A percentile compares a stretch with the other conserved stretches of the same genome.
Evolutionary conservation across 2,797 vertebrate species (phyloP).

Genomic region (Enteromius mattozi): DNA sequence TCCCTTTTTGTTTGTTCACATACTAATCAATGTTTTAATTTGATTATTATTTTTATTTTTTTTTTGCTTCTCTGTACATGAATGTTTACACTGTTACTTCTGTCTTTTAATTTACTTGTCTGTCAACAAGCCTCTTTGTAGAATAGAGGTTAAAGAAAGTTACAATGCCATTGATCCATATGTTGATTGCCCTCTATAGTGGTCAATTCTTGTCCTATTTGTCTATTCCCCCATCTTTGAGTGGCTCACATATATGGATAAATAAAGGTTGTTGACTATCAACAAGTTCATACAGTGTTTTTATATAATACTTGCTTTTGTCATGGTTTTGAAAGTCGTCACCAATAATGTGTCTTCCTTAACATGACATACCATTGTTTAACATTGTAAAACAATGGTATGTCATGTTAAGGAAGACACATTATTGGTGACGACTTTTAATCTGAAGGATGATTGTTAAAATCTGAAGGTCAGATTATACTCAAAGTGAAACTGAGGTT

Average conservation of each 20-base stretch:
- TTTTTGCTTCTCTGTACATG: constrained; percentile 79
- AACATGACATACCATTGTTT: no score
- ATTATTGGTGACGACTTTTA: background rate
- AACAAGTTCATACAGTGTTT: constrained; percentile 51
- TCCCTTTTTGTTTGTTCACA: constrained; percentile 77
- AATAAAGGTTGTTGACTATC: constrained; percentile 87
- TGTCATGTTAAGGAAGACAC: background rate
- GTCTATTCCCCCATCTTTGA: constrained; percentile 75
- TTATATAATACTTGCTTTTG: background rate
- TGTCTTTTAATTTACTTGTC: constrained; percentile 76
- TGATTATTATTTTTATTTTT: constrained; percentile 70
- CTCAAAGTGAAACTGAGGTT: background rate
- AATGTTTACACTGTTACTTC: constrained; percentile 82
- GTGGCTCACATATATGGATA: constrained; percentile 83
- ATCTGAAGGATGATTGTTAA: background rate
- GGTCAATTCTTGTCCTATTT: constrained; percentile 79
- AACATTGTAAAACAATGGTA: background rate
- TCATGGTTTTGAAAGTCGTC: no score
- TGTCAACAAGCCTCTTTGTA: constrained; percentile 79
- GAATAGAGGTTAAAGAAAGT: constrained; percentile 67
- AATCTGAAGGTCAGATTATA: background rate
- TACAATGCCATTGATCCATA: constrained; percentile 78
- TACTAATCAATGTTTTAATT: constrained; percentile 83
- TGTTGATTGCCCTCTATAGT: constrained; percentile 72
- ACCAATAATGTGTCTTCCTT: no score